Evolutionary conservation across 2,797 vertebrate species (phyloP).

Genomic region (Coilia nasus): DNA sequence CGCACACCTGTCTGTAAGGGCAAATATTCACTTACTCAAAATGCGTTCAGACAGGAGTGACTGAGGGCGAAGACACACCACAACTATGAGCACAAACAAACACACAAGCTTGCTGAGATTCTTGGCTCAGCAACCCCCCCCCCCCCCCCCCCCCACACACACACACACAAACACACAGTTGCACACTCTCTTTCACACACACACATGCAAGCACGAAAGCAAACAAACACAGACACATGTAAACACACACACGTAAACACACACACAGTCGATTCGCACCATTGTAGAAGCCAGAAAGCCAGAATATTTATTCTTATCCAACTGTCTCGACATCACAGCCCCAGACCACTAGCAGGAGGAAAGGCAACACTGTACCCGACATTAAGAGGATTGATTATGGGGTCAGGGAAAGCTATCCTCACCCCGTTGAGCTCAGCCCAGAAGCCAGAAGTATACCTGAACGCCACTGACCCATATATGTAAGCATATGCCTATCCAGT

Average conservation of each 20-base stretch:
- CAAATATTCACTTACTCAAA: neutral
- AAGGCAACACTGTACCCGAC: slow-evolving; percentile 35
- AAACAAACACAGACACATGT: neutral
- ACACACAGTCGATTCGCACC: neutral
- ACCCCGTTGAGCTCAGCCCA: neutral
- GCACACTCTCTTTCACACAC: neutral
- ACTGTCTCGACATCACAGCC: neutral
- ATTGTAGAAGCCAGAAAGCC: neutral
- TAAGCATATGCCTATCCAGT: slow-evolving; percentile 20
- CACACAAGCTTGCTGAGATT: neutral
- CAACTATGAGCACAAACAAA: neutral
- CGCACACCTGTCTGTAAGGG: neutral
- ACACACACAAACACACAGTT: too few species aligned
- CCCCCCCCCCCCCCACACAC: too few species aligned
- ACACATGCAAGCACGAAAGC: neutral
- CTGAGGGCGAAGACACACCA: slow-evolving; percentile 1
- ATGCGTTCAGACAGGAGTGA: neutral
- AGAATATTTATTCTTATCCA: neutral
- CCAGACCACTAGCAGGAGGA: neutral
- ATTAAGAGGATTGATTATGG: slow-evolving; percentile 40
- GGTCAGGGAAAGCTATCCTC: slow-evolving; percentile 26
- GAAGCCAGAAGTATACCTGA: slow-evolving; percentile 35
- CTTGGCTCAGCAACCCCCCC: neutral
- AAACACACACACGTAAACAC: neutral
- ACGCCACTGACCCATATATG: slow-evolving; percentile 34